These are phyloP conservation scores for Herminia tarsipennalis DNA, from an alignment of 2,888 invertebrate species.

Conservation along the genomic window DNA sequence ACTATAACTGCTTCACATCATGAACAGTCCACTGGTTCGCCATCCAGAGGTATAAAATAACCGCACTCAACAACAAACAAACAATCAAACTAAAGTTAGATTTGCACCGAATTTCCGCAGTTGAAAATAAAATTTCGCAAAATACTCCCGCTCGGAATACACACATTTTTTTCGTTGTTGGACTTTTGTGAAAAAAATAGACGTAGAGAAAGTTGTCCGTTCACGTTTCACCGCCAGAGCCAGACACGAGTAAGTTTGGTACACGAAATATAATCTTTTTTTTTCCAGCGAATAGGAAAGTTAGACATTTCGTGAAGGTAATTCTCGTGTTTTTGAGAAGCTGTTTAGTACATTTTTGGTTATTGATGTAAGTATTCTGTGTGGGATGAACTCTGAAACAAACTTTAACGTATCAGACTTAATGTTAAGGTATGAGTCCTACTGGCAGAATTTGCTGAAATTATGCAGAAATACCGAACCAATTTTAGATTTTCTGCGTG, in stretches of 20 bases:
- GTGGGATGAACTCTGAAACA: no score
- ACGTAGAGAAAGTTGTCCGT: constrained; percentile 33
- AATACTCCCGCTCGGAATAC: constrained; percentile 19
- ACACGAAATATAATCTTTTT: constrained; percentile 29
- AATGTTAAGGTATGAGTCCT: no score
- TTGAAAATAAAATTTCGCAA: constrained; percentile 33
- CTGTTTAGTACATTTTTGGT: no score
- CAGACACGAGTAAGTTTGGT: constrained; percentile 34
- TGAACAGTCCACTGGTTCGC: no score
- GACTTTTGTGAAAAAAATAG: constrained; percentile 42
- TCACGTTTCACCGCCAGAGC: constrained; percentile 38
- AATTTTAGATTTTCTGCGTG: no score
- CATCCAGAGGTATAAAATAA: no score
- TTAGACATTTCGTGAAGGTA: constrained; percentile 16
- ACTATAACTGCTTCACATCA: no score
- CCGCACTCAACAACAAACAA: no score
- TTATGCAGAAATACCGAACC: no score
- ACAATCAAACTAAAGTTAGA: constrained; percentile 22
- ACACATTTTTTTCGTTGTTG: constrained; percentile 29
- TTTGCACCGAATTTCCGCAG: constrained; percentile 24
- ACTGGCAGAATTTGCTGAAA: no score
- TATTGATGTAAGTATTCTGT: no score
- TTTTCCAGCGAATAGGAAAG: constrained; percentile 18
- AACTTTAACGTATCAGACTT: no score
- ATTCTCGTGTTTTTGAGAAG: background rate